Percentiles rank a stretch among this genome's conserved stretches.
These are phyloP conservation scores for Pachyuromys duprasi DNA, from an alignment of 2,797 vertebrate genomes.

Conservation along the genomic window DNA sequence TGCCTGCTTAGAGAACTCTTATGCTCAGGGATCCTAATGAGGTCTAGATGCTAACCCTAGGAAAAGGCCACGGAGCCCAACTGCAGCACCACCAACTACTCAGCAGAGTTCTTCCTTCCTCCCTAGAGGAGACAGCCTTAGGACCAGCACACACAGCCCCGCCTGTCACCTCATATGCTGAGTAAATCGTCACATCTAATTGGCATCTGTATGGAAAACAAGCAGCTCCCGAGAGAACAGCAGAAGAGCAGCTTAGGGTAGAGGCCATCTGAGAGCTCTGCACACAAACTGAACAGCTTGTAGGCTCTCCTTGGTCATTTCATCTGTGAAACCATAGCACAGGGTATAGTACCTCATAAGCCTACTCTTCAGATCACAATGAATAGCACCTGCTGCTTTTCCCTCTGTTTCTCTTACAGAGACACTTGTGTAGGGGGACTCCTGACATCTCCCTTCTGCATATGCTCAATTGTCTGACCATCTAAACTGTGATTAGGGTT, in stretches of 20 bases:
- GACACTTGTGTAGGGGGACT: not conserved
- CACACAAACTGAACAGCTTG: not conserved
- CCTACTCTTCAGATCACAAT: not conserved
- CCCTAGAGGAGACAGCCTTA: not conserved
- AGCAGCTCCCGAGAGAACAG: not conserved
- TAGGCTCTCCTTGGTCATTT: not conserved
- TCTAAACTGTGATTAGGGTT: not conserved
- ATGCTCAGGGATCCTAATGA: not conserved
- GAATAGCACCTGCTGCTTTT: not conserved
- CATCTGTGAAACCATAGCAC: not conserved
- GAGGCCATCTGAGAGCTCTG: not conserved
- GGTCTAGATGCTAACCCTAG: not conserved
- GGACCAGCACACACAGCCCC: not conserved
- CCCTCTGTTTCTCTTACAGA: not conserved
- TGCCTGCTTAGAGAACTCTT: not conserved
- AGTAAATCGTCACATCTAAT: not conserved
- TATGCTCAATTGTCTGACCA: not conserved
- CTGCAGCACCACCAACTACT: not conserved
- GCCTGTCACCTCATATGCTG: not conserved
- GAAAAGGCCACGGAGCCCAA: not conserved
- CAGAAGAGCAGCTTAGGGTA: not conserved
- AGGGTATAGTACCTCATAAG: not conserved
- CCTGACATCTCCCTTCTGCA: not conserved
- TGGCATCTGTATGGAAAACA: not conserved
- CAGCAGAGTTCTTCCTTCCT: not conserved